Evolutionary conservation across 2,113 vertebrate genomes (phyloP).

Genomic region (Toxostoma redivivum): DNA sequence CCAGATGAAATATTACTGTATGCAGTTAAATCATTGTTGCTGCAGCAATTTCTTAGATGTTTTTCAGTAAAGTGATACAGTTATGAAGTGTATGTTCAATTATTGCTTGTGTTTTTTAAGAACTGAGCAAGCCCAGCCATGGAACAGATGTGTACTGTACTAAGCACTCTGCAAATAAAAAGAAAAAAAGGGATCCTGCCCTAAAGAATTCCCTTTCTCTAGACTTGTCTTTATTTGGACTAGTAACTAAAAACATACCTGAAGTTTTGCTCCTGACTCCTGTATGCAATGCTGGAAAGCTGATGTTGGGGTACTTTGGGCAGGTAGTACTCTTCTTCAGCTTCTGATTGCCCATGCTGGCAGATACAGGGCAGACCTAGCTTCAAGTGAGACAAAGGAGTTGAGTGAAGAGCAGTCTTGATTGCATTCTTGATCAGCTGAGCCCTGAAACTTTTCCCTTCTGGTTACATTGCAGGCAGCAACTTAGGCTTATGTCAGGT

Average conservation of each 20-base stretch:
- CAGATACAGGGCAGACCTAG: background rate
- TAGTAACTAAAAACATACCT: background rate
- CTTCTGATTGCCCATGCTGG: background rate
- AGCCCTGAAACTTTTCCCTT: background rate
- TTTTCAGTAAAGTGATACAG: background rate
- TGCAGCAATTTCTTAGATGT: background rate
- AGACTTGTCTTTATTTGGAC: background rate
- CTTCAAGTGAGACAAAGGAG: background rate
- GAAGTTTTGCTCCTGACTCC: background rate
- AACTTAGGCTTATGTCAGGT: background rate
- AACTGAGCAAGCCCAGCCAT: background rate
- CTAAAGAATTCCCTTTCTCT: background rate
- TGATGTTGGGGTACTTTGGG: rapidly evolving
- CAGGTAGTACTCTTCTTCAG: background rate
- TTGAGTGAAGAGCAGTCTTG: background rate
- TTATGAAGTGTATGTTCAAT: background rate
- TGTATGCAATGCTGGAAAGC: background rate
- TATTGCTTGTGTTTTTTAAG: background rate
- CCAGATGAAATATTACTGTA: background rate
- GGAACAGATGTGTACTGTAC: background rate
- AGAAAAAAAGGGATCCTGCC: background rate
- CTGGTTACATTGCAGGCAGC: background rate
- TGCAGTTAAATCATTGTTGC: background rate
- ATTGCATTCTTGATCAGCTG: background rate
- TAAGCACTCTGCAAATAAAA: background rate